These are phyloP conservation scores for Buphagus erythrorhynchus DNA, from an alignment of 2,797 vertebrate genomes.

Conservation along the genomic window DNA sequence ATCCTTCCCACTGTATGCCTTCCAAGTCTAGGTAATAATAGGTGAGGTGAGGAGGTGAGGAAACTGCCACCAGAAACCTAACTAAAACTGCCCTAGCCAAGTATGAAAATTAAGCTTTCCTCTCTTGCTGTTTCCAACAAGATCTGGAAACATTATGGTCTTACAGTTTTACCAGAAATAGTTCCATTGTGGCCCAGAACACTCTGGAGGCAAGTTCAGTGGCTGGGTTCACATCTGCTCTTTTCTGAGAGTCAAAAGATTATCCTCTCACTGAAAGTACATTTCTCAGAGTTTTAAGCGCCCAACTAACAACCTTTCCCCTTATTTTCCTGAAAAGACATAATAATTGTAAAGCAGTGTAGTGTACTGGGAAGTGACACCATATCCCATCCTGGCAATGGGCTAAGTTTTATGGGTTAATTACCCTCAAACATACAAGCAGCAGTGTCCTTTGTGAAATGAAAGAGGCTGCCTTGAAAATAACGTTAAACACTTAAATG, in stretches of 20 bases:
- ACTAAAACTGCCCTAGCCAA: neutral
- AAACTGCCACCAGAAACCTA: neutral
- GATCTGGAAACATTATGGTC: neutral
- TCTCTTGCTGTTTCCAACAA: neutral
- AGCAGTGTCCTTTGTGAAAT: neutral
- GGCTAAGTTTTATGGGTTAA: neutral
- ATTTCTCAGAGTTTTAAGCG: neutral
- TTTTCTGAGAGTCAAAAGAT: neutral
- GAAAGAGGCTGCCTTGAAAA: neutral
- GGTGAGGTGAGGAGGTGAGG: neutral
- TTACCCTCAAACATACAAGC: neutral
- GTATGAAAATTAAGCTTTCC: neutral
- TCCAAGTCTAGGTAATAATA: neutral
- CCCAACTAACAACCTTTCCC: neutral
- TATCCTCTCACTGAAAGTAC: neutral
- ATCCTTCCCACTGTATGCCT: neutral
- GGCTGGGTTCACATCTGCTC: neutral
- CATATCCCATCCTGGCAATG: neutral
- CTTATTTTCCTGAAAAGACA: neutral
- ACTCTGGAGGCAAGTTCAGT: neutral
- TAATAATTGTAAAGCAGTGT: neutral
- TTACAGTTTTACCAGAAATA: neutral
- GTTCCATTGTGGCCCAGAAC: neutral
- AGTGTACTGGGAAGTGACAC: neutral
- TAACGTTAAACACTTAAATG: neutral